Base-by-base conservation (phyloP, 2,888 invertebrate genomes). In the Temnothorax unifasciatus region DNA sequence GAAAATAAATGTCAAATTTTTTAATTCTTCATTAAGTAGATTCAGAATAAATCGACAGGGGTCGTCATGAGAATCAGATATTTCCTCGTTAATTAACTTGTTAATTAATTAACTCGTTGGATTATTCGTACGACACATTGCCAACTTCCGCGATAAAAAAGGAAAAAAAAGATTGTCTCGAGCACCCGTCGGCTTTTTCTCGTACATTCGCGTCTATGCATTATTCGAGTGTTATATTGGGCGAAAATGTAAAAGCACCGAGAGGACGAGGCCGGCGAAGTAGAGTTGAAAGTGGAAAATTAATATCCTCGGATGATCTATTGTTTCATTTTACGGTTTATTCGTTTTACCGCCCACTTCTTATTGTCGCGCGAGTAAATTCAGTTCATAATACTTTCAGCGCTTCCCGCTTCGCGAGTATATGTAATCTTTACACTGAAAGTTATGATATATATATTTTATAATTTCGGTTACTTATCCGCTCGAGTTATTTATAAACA, bases 251-350 rank as follows among this genome's bases (percentile, higher is more conserved):
- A 73, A 73, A 74, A 84, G 73, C 47, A 50, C 4, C 15, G 29
- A 25, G 50, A 71, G 77, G 52, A 47, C 54, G 77, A 61, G 50
- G 52, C 54, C 25, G 38, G 54, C 34, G 29, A 47, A 47, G 73
- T 59, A 68, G 34, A 82, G 34, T 44, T 66, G 82, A 66, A 81
- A 79, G 82, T 47, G 59, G 85, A 89, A 87, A 89, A 89, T 89
- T 87, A 88, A 89, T 88, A 87, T 88, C 89, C 25, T 85, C 3
- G n/a, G 61, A 69, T 87, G 89, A 87, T 83, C 64, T 74, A 87
- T 89, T 83, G 87, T 89, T 88, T 84, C 83, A 83, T 87, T 89
- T 84, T 82, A 77, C 59, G 71, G 85, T 85, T 84, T 84, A 86
- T 84, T 85, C 71, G 76, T 68, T 59, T 47, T 63, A 71, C 8